Evolutionary conservation across 2,797 vertebrate species (phyloP).

Genomic region (Esox lucius): DNA sequence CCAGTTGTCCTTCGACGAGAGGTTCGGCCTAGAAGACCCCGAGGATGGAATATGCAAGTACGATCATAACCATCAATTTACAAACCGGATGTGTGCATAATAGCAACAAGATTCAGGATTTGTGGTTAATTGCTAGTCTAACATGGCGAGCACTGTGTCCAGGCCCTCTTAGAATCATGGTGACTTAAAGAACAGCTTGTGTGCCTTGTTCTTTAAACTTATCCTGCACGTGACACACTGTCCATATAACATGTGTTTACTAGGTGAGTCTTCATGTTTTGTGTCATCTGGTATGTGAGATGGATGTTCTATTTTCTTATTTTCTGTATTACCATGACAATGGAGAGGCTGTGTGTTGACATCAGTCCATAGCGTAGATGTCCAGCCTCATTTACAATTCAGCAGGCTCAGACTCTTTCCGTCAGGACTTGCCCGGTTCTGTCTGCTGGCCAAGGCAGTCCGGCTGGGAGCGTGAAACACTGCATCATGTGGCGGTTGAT

Average conservation of each 20-base stretch:
- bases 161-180: too few relatives aligned
- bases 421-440: slow-evolving; percentile 20
- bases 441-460: slow-evolving; percentile 23
- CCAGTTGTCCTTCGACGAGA: slow-evolving; percentile 92
- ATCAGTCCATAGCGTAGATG: too few relatives aligned
- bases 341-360: too few relatives aligned
- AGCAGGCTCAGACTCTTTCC: neutral
- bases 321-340: too few relatives aligned
- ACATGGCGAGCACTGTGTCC: too few relatives aligned
- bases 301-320: too few relatives aligned
- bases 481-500: slow-evolving; percentile 36
- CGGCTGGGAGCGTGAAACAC: slow-evolving; percentile 17
- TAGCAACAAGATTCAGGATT: too few relatives aligned
- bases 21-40: slow-evolving; percentile 95
- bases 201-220: too few relatives aligned
- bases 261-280: too few relatives aligned
- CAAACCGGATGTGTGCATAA: neutral
- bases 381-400: neutral
- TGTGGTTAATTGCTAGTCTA: too few relatives aligned
- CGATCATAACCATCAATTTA: slow-evolving; percentile 56
- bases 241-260: neutral
- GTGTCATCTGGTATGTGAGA: too few relatives aligned
- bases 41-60: slow-evolving; percentile 98
- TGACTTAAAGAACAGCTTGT: too few relatives aligned
- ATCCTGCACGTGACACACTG: neutral